Evolutionary conservation across 2,113 vertebrate genomes (phyloP).

Genomic region (Syrmaticus mikado): DNA sequence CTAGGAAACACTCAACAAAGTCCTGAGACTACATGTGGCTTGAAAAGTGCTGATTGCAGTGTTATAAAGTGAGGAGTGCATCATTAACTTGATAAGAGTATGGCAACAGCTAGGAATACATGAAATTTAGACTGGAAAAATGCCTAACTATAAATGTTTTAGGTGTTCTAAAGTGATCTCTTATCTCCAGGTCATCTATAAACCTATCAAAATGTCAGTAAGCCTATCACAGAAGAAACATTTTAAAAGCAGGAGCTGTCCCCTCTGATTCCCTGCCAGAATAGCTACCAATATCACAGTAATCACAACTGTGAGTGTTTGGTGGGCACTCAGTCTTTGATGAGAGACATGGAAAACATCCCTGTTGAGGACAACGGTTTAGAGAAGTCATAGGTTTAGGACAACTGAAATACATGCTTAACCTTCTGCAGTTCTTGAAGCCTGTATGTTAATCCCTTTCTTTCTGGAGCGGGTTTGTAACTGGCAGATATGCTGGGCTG

Average conservation of each 20-base stretch:
- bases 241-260: background rate
- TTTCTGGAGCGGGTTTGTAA: background rate
- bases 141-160: background rate
- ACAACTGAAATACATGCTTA: background rate
- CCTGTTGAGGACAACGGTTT: background rate
- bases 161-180: background rate
- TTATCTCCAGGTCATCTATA: background rate
- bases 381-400: background rate
- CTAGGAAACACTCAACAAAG: background rate
- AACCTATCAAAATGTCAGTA: background rate
- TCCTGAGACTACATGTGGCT: background rate
- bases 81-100: background rate
- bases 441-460: background rate
- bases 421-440: background rate
- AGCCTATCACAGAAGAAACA: background rate
- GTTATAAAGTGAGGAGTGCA: background rate
- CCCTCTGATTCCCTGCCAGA: background rate
- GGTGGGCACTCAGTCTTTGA: background rate
- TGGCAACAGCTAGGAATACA: background rate
- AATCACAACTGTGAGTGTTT: background rate
- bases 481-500: background rate
- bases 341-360: background rate
- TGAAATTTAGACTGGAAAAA: background rate
- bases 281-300: background rate
- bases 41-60: fast-evolving